These are phyloP conservation scores for Platichthys flesus DNA, from an alignment of 2,113 vertebrate genomes.

Conservation along the genomic window DNA sequence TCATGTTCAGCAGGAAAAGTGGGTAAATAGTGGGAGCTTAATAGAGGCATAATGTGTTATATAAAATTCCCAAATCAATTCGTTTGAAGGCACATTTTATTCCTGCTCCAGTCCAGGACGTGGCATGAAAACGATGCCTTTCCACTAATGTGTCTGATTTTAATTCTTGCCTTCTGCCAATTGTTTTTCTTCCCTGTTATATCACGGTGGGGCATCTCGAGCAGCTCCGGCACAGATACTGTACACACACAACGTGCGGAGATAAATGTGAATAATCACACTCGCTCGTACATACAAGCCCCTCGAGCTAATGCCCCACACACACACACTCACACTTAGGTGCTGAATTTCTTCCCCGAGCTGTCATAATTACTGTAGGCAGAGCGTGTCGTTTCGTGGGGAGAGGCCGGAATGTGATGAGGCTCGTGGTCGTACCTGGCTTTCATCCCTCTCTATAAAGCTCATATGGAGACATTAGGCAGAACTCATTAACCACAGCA, in stretches of 20 bases:
- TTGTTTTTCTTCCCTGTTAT: constrained; percentile 28
- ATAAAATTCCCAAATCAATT: constrained; percentile 55
- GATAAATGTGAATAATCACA: constrained; percentile 46
- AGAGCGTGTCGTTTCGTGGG: constrained; percentile 41
- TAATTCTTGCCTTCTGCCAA: constrained; percentile 25
- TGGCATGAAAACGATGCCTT: constrained; percentile 38
- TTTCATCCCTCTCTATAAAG: constrained; percentile 64
- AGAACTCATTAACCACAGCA: constrained; percentile 71
- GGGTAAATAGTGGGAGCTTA: constrained; percentile 23
- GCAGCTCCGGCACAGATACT: constrained; percentile 34
- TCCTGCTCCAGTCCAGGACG: background rate
- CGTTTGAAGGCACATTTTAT: constrained; percentile 46
- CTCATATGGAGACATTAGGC: constrained; percentile 68
- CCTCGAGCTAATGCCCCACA: constrained; percentile 23
- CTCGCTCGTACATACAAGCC: constrained; percentile 22
- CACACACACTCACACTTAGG: background rate
- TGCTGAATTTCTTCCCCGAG: constrained; percentile 28
- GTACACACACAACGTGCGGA: constrained; percentile 1
- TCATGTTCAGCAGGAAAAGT: constrained; percentile 27
- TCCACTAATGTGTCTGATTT: constrained; percentile 41
- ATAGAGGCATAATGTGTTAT: constrained; percentile 25
- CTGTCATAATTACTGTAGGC: constrained; percentile 62
- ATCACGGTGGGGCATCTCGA: constrained; percentile 21
- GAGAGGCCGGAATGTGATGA: constrained; percentile 47
- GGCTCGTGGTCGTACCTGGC: constrained; percentile 65